Base-by-base conservation (phyloP, 2,888 invertebrate species). In the Torymus auratus region DNA sequence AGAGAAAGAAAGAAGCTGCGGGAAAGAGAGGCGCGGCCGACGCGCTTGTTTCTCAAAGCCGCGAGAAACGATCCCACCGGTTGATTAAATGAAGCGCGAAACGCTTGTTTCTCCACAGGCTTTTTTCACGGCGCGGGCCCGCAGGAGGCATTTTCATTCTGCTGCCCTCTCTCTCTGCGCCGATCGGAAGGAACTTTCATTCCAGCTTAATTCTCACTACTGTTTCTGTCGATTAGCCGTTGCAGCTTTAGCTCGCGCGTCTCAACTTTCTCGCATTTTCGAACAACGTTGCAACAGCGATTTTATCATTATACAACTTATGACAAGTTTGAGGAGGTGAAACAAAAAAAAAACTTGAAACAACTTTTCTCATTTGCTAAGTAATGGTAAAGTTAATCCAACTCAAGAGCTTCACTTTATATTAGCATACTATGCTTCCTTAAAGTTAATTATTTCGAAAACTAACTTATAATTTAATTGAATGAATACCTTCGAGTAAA, bases 291-390 rank as follows among this genome's bases (percentile, higher is more conserved):
- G 68, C 11, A 41, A n/a, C 58, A 20, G 15, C 28, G 64, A 56
- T 64, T 73, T 64, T 62, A 73, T 73, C 67, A 52, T 52, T 55
- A 58, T 64, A 20, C 60, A 23, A 23, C 67, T 64, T 58, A 20
- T 41, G 41, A 41, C 41, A 41, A 41, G 41, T 41, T 41, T 41
- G 41, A 41, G 41, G 41, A 41, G 41, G 41, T 7, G 41, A 41
- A 41, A 41, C 0, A 41, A 41, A 78, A 60, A 58, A 71, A 58
- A 69, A 53, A 17, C 61, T 52, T 14, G 2, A 55, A 20, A 7
- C 67, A 78, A 78, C 72, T 78, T 78, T 78, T 78, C 72, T 72
- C 78, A 67, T 78, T 67, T 72, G 28, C 67, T 69, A 61, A 69
- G 69, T 70, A 76, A 77, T 41, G 69, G 5, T 50, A 56, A 69